These are phyloP conservation scores for Drosophila pseudoananassae DNA, from an alignment of 1,140 invertebrate species.

Conservation along the genomic window DNA sequence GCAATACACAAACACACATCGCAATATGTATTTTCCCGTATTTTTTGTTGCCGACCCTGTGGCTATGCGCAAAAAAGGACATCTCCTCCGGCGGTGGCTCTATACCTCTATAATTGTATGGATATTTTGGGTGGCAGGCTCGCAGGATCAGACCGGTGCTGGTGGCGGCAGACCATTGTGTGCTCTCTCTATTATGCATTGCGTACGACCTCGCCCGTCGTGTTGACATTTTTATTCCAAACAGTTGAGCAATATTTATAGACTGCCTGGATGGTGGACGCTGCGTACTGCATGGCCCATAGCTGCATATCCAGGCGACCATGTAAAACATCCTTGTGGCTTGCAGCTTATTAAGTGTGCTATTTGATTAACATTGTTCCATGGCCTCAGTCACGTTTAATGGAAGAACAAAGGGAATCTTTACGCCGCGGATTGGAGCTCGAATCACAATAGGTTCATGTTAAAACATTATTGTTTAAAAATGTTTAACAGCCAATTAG, in stretches of 20 bases:
- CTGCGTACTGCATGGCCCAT: constrained; percentile 31
- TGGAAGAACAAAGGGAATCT: constrained; percentile 9
- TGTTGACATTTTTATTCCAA: constrained; percentile 81
- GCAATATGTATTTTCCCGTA: constrained; percentile 25
- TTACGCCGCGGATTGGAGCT: neutral
- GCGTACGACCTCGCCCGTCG: constrained; percentile 54
- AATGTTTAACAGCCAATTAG: neutral
- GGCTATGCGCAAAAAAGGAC: constrained; percentile 79
- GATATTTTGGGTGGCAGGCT: constrained; percentile 7
- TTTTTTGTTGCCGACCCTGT: constrained; percentile 46
- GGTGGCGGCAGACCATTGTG: constrained; percentile 30
- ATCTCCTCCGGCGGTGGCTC: constrained; percentile 53
- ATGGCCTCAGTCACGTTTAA: constrained; percentile 5
- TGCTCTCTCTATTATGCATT: constrained; percentile 77
- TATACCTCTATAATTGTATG: constrained; percentile 4
- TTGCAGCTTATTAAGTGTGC: constrained; percentile 34
- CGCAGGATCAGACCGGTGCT: neutral
- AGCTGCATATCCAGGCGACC: constrained; percentile 29
- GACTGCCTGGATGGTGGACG: constrained; percentile 32
- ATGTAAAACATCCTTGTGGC: constrained; percentile 19
- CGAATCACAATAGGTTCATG: neutral
- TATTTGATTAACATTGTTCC: constrained; percentile 43
- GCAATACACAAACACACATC: constrained; percentile 5
- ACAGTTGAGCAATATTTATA: constrained; percentile 76
- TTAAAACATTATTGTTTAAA: neutral